Evolutionary conservation across 2,797 vertebrate species (phyloP).

Genomic region (Pantherophis alleghaniensis): DNA sequence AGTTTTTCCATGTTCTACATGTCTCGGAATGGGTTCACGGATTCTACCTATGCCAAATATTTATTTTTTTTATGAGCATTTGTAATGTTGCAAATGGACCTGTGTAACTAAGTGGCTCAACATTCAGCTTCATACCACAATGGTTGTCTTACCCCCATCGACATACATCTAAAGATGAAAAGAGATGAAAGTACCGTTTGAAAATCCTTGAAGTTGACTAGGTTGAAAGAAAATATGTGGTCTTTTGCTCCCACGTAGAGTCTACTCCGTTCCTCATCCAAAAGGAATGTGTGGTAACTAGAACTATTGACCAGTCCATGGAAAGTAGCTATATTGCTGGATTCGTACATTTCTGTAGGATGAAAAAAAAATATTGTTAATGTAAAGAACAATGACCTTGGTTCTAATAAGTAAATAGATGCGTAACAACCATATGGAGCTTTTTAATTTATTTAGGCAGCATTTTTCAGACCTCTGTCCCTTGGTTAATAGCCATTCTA

Average conservation of each 20-base stretch:
- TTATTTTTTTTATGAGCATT: background rate
- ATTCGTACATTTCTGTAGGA: slow-evolving; percentile 93
- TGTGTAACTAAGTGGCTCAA: background rate
- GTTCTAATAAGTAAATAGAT: background rate
- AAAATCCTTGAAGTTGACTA: slow-evolving; percentile 94
- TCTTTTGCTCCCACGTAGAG: slow-evolving; percentile 96
- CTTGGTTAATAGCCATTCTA: background rate
- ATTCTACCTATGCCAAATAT: background rate
- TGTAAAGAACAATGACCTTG: slow-evolving; percentile 4
- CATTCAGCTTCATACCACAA: too few species aligned
- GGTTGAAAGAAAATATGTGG: slow-evolving; percentile 95
- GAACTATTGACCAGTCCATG: slow-evolving; percentile 91
- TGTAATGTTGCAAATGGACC: background rate
- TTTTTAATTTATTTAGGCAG: background rate
- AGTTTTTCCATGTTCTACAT: background rate
- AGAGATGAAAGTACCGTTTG: slow-evolving; percentile 79
- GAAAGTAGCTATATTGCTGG: slow-evolving; percentile 91
- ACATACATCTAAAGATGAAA: background rate
- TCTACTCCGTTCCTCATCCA: slow-evolving; percentile 93
- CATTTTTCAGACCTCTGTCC: background rate
- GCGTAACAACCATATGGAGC: background rate
- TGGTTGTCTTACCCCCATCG: background rate
- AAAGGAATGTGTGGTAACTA: slow-evolving; percentile 91
- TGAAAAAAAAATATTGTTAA: slow-evolving; percentile 54
- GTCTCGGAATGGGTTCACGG: background rate